Conservation (phyloP, 2,113 vertebrate genomes). For the Pelusios castaneus region DNA sequence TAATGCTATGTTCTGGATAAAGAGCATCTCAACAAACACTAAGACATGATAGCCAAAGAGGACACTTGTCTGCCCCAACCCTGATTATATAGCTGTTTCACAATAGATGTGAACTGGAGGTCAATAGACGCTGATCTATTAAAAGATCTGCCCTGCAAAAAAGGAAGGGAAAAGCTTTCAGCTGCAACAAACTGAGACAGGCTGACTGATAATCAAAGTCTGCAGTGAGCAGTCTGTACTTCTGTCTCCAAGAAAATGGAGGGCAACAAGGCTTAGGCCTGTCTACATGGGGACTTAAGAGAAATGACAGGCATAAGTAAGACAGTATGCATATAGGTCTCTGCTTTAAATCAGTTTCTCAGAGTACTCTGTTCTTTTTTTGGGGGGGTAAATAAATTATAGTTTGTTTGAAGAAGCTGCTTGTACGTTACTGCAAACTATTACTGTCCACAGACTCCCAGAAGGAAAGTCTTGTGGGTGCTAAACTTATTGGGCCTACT, state of each 20-base stretch:
- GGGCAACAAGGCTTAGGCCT: not conserved
- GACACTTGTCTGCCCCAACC: not conserved
- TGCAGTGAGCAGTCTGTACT: not conserved
- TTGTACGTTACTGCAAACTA: not conserved
- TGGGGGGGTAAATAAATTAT: not conserved
- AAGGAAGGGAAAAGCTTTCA: not conserved
- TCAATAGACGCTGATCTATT: not conserved
- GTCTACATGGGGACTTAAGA: not conserved
- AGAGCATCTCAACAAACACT: not conserved
- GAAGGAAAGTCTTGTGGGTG: not conserved
- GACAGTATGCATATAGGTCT: not conserved
- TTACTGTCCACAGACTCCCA: not conserved
- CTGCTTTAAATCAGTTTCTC: not conserved
- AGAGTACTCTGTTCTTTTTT: not conserved
- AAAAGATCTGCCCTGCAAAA: not conserved
- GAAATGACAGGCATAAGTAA: not conserved
- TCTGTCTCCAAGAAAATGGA: not conserved
- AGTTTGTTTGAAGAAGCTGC: not conserved
- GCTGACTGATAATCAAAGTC: not conserved
- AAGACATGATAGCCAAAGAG: not conserved
- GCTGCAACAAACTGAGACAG: not conserved
- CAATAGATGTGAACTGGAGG: not conserved
- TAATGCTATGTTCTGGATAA: not conserved
- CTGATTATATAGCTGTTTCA: not conserved
- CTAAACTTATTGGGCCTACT: not conserved